Conservation (phyloP, 2,888 invertebrate species). For the Junonia oenone region DNA sequence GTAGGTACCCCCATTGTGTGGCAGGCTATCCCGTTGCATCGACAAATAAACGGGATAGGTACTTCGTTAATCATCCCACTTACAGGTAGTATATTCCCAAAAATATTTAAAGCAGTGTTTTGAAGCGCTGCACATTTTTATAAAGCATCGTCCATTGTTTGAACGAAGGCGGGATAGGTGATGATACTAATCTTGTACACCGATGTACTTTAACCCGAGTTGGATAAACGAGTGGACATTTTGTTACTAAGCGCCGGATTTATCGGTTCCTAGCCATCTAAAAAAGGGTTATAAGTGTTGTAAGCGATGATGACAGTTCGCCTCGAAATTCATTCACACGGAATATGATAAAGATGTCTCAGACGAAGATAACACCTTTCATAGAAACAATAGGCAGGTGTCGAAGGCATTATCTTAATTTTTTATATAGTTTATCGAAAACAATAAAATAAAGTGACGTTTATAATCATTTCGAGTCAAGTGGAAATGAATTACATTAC, state of each 20-base stretch:
- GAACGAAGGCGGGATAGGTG: neutral
- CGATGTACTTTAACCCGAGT: constrained; percentile 19
- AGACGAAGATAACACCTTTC: constrained; percentile 32
- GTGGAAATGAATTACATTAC: neutral
- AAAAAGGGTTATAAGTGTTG: constrained; percentile 54
- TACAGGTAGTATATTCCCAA: neutral
- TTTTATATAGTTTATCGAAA: constrained; percentile 20
- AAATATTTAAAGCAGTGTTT: neutral
- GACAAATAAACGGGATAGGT: neutral
- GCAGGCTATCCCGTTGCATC: neutral
- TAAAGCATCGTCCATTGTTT: neutral
- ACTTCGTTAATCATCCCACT: neutral
- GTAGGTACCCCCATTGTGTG: neutral
- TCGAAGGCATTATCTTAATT: constrained; percentile 20
- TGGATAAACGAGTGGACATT: constrained; percentile 67
- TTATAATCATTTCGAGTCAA: constrained; percentile 17
- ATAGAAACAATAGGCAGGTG: constrained; percentile 35
- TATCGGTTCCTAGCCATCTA: constrained; percentile 59
- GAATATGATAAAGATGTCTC: constrained; percentile 46
- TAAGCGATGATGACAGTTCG: constrained; percentile 57
- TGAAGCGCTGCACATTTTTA: neutral
- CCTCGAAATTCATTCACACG: constrained; percentile 59
- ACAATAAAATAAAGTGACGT: constrained; percentile 24
- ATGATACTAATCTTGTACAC: constrained; percentile 18
- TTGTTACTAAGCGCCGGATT: constrained; percentile 59